Evolutionary conservation across 2,113 vertebrate species (phyloP).

Genomic region (Potamarius usumacintae): DNA sequence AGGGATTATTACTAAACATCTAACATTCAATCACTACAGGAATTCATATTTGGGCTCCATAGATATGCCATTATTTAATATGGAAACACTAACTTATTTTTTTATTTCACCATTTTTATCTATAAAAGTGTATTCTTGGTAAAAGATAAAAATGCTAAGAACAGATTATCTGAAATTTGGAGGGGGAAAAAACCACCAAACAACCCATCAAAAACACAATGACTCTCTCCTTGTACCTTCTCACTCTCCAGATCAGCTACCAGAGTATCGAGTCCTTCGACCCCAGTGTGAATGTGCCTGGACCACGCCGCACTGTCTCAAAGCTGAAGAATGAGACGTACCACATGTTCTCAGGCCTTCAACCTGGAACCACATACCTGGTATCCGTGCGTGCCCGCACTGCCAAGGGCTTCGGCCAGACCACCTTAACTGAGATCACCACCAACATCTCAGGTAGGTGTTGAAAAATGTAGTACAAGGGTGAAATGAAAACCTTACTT

Average conservation of each 20-base stretch:
- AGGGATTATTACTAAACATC: not conserved
- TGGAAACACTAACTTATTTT: not conserved
- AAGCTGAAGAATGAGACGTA: conserved; percentile 95
- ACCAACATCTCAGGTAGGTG: conserved; percentile 91
- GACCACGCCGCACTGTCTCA: conserved; percentile 87
- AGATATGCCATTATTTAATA: not conserved
- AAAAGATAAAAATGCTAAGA: not conserved
- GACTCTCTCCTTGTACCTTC: not conserved
- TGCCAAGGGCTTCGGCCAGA: conserved; percentile 90
- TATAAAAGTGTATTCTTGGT: not conserved
- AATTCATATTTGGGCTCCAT: not conserved
- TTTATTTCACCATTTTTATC: not conserved
- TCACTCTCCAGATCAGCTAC: conserved; percentile 85
- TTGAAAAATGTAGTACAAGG: not conserved
- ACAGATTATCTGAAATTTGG: not conserved
- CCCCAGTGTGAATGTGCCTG: conserved; percentile 85
- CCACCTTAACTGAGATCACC: conserved; percentile 90
- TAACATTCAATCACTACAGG: not conserved
- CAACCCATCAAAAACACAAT: too few relatives aligned
- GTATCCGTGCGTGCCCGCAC: conserved; percentile 91
- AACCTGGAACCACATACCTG: conserved; percentile 93
- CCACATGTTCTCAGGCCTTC: conserved; percentile 93
- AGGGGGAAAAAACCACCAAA: not conserved
- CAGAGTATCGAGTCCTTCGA: conserved; percentile 94
- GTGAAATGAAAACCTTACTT: not conserved